phyloP scores from a whole-genome alignment of 2,888 invertebrate genomes.

The Caenorhabditis panamensis region DNA sequence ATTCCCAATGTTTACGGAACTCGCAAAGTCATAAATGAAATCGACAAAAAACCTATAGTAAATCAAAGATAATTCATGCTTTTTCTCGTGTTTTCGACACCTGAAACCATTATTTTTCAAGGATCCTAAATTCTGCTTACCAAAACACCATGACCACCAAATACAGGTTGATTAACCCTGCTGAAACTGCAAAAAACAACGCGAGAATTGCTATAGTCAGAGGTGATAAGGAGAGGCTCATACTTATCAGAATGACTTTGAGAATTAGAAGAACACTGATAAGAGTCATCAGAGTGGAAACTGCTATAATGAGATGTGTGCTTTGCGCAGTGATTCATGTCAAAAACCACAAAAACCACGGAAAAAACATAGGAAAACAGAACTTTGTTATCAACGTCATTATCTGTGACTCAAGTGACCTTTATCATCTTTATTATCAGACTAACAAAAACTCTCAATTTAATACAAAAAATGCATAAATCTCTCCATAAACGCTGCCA shows the following conservation, averaged over 20 bases:
- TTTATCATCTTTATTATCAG: no score
- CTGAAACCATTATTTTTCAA: background rate
- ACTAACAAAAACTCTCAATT: no score
- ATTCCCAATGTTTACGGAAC: background rate
- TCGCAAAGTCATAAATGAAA: background rate
- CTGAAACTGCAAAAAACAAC: background rate
- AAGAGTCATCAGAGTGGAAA: background rate
- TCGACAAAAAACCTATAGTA: background rate
- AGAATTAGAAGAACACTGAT: background rate
- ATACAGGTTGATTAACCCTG: background rate
- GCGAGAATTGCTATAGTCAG: background rate
- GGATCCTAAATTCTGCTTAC: background rate
- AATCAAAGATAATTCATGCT: background rate
- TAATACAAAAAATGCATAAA: conserved; percentile 2
- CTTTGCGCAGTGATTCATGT: no score
- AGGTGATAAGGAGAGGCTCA: background rate
- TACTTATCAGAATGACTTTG: no score
- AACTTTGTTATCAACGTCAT: no score
- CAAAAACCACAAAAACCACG: no score
- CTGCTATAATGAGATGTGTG: background rate
- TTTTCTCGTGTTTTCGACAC: background rate
- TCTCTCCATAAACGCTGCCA: background rate
- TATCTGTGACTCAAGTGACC: conserved; percentile 27
- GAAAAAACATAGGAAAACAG: no score
- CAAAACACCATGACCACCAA: background rate